A percentile compares a stretch with the other conserved stretches of the same genome.
These are phyloP conservation scores for Cladopsammia gracilis DNA, from an alignment of 64 coral and sea anemone species.

Conservation along the genomic window DNA sequence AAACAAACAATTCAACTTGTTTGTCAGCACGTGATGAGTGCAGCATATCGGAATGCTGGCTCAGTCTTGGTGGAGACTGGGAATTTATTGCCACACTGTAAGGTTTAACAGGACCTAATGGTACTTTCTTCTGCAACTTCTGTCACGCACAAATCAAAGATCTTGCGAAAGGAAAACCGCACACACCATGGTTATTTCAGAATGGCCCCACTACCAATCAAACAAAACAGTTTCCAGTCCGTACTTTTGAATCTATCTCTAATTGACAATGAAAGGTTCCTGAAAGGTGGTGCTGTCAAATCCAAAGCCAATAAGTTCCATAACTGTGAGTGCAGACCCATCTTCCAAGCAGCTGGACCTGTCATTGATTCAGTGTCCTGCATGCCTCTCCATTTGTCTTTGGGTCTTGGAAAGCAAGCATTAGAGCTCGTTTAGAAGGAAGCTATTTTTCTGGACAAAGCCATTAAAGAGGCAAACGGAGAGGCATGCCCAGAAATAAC, in stretches of 20 bases:
- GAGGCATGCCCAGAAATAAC: slow-evolving; percentile 11
- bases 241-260: slow-evolving; percentile 24
- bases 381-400: too few relatives aligned
- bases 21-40: too few relatives aligned
- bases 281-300: slow-evolving; percentile 35
- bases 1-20: too few relatives aligned
- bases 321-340: slow-evolving; percentile 23
- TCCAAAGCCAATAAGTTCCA: slow-evolving; percentile 45
- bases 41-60: background rate
- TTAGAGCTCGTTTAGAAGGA: background rate
- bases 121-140: slow-evolving; percentile 33
- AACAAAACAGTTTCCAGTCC: background rate
- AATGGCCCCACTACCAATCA: too few relatives aligned
- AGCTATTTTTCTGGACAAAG: slow-evolving; percentile 7
- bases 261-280: slow-evolving; percentile 4
- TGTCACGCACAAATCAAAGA: slow-evolving; percentile 18
- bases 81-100: slow-evolving; percentile 45
- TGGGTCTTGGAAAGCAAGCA: too few relatives aligned
- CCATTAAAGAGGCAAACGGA: slow-evolving; percentile 51
- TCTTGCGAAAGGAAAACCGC: slow-evolving; percentile 18
- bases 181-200: slow-evolving; percentile 21
- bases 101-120: slow-evolving; percentile 50
- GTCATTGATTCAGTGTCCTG: too few relatives aligned
- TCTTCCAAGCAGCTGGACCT: slow-evolving; percentile 13
- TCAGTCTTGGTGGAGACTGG: slow-evolving; percentile 44